Base-by-base conservation (phyloP, 2,113 vertebrate species). In the Cacatua alba region DNA sequence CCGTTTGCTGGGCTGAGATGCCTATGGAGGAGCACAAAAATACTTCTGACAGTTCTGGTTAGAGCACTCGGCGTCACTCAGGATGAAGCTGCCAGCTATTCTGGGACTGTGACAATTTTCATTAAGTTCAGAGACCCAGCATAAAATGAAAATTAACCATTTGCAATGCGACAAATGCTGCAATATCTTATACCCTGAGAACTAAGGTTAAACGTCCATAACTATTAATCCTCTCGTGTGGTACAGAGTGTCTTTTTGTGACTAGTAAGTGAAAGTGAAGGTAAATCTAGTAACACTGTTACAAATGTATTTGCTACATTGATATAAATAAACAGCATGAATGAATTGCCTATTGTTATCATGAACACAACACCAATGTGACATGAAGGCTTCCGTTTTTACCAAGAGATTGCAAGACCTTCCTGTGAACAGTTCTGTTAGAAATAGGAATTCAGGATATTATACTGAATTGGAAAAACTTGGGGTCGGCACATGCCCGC, bases 31-130 rank as follows among this genome's bases (percentile, higher is more conserved):
- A 86, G 41, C 33, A 59, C 21, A 49, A 7, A 86, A 96, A 46
- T 62, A 5, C 21, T 93, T 52, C 63, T 46, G 68, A 11, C 79
- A 80, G 59, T 51, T 44, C 82, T 26, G 33, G 12, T 81, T 33
- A 53, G 43, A 86, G 72, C 16, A 13, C 25, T 72, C 0, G 0
- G 20, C 3, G 1, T 43, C 63, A 28, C 48, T 48, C 21, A 6
- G 53, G 82, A 33, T 1, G 1, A 43, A 94, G 68, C 53, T 0
- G 0, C 10, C 17, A 76, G 81, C 17, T 16, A 15, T 67, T 55
- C 33, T 15, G 33, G 21, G 53, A 25, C 53, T 46, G 67, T 0
- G 0, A 51, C 2, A 2, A 35, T 62, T 82, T 28, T 43, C 51
- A 8, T 26, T 20, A 53, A 8, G n/a, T 67, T 70, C 63, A 78